Base-by-base conservation (phyloP, 1,140 invertebrate species). In the Probaryconus sp. region DNA sequence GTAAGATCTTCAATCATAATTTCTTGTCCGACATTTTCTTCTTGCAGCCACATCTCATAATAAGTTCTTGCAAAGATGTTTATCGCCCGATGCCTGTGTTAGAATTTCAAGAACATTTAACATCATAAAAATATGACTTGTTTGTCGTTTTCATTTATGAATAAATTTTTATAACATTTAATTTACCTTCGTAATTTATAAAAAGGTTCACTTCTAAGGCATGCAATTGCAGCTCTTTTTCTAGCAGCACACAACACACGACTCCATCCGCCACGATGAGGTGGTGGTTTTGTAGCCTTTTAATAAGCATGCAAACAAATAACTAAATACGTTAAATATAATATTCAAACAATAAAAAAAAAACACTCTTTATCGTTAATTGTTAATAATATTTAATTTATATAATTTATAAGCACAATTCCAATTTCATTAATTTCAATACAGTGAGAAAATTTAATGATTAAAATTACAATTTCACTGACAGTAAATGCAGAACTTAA, bases 21-120 rank as follows among this genome's bases (percentile, higher is more conserved):
- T 89, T 98, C 97, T 88, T 98, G 96, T 2, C 96, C 97, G 4
- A 95, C 92, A 78, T 98, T 98, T 85, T 98, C 97, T 83, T 97
- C 97, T 81, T 94, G 92, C 38, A 99, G 89, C 98, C 98, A 99
- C 38, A 97, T 88, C 77, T 97, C 94, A 76, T 94, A 94, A 85
- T 99, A 99, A 0, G 96, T 95, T 67, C 95, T 91, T 26, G 97
- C 91, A 89, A 99, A 99, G 77, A 99, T 95, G 83, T 99, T 99
- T 79, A 99, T 98, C 6, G 95, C 97, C 31, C 97, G 94, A 91
- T 99, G 98, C 87, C 98, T 99, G 88, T 61, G 89, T 13, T n/a
- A 37, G n/a, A n/a, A n/a, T n/a, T n/a, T n/a, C n/a, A n/a, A n/a
- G n/a, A n/a, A n/a, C n/a, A n/a, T n/a, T n/a, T n/a, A n/a, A n/a